Evolutionary conservation across 2,113 vertebrate genomes (phyloP).

Genomic region (Leptosomus discolor): DNA sequence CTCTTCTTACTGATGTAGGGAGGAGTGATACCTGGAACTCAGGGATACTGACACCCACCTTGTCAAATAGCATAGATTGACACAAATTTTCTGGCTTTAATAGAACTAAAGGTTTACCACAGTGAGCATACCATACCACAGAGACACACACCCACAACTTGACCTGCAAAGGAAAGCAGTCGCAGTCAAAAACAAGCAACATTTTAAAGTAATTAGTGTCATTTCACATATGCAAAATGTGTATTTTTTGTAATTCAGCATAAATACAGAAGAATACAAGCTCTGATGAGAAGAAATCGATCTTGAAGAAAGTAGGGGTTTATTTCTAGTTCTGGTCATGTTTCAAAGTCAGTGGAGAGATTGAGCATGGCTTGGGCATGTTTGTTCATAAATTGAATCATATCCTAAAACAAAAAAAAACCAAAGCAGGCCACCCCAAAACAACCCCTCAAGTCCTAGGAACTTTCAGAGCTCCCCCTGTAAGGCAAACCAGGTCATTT

Average conservation of each 20-base stretch:
- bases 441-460: background rate
- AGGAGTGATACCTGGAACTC: background rate
- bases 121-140: background rate
- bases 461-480: background rate
- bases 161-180: background rate
- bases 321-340: background rate
- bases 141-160: background rate
- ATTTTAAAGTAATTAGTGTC: background rate
- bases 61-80: background rate
- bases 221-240: background rate
- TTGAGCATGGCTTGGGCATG: background rate
- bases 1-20: background rate
- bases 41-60: background rate
- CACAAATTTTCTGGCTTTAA: background rate
- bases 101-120: background rate
- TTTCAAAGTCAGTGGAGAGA: background rate
- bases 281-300: background rate
- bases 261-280: background rate
- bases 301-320: background rate
- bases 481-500: background rate
- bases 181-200: background rate
- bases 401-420: background rate
- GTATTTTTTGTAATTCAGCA: background rate
- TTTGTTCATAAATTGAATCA: background rate
- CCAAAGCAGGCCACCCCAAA: slow-evolving; percentile 17